Conservation (phyloP, 2,888 invertebrate genomes). For the Temnothorax unifasciatus region DNA sequence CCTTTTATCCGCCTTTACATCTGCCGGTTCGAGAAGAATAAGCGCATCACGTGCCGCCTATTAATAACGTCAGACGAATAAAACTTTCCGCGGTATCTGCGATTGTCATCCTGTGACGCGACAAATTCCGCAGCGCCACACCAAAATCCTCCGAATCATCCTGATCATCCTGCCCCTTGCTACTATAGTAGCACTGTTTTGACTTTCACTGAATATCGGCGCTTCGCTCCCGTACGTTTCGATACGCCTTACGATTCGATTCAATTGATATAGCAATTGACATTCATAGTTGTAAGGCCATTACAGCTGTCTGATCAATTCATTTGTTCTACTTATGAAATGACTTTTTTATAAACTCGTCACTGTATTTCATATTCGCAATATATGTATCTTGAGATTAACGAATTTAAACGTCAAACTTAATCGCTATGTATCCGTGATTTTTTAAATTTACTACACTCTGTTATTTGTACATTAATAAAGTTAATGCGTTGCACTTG, state of each 20-base stretch:
- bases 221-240: conserved; percentile 20
- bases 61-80: conserved; percentile 73
- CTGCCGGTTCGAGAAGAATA: conserved; percentile 53
- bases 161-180: conserved; percentile 61
- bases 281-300: background rate
- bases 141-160: conserved; percentile 71
- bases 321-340: background rate
- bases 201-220: conserved; percentile 63
- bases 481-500: background rate
- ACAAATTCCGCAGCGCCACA: conserved; percentile 69
- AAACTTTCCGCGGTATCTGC: conserved; percentile 59
- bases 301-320: background rate
- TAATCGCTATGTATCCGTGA: background rate
- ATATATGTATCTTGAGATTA: background rate
- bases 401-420: background rate
- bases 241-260: conserved; percentile 17
- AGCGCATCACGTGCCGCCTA: conserved; percentile 72
- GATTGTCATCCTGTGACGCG: conserved; percentile 74
- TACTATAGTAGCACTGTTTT: conserved; percentile 77
- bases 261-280: background rate
- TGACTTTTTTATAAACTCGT: background rate
- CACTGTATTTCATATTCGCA: background rate
- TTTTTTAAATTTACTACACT: background rate
- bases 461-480: background rate
- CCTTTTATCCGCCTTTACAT: conserved; percentile 41